Conservation (phyloP, 2,888 invertebrate genomes). For the Ptychoptera albimana region DNA sequence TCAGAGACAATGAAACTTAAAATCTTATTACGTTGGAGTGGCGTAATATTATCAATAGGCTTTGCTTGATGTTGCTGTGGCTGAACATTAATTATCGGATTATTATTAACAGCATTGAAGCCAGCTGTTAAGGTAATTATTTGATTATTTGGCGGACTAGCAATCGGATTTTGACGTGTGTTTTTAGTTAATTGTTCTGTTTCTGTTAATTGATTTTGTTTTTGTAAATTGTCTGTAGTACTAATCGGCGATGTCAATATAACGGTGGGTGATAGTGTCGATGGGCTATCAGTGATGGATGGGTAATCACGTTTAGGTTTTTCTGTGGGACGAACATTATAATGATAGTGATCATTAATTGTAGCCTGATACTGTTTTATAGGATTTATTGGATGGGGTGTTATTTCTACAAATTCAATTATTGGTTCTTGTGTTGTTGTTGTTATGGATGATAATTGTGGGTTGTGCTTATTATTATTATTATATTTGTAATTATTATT, state of each 20-base stretch:
- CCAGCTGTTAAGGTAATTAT: conserved; percentile 8
- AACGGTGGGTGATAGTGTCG: too few relatives aligned
- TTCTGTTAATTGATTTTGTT: too few relatives aligned
- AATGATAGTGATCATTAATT: conserved; percentile 2
- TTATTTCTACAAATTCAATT: neutral
- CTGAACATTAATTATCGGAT: neutral
- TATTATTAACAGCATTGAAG: neutral
- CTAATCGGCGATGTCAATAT: too few relatives aligned
- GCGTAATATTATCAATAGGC: conserved; percentile 7
- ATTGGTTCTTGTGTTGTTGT: neutral
- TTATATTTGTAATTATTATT: neutral
- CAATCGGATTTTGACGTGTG: too few relatives aligned
- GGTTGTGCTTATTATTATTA: neutral
- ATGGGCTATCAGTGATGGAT: too few relatives aligned
- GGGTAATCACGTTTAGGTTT: too few relatives aligned
- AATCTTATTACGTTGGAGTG: conserved; percentile 18
- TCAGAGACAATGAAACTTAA: conserved; percentile 26
- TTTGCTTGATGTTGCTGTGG: neutral
- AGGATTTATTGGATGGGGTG: neutral
- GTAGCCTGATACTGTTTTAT: neutral
- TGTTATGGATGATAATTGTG: neutral
- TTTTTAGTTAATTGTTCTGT: too few relatives aligned
- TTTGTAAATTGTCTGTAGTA: too few relatives aligned
- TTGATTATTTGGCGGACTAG: neutral
- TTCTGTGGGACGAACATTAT: neutral